Evolutionary conservation across 2,113 vertebrate species (phyloP).

Genomic region (Penelope pileata): DNA sequence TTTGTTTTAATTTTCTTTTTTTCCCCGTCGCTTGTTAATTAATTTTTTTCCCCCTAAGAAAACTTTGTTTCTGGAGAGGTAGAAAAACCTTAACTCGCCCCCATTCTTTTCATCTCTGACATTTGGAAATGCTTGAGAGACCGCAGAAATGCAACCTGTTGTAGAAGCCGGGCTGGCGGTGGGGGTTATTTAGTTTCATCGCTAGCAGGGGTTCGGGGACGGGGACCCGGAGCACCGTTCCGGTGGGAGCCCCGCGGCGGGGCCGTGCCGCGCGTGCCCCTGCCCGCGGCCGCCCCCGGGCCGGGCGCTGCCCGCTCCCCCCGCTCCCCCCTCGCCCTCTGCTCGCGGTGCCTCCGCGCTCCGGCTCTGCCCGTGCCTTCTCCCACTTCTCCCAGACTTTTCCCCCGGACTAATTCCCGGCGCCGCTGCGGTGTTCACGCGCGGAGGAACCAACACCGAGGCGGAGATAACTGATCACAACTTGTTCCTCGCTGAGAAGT

Average conservation of each 20-base stretch:
- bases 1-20: background rate
- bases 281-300: no score
- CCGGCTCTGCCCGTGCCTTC: constrained; percentile 5
- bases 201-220: constrained; percentile 54
- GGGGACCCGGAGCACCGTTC: constrained; percentile 14
- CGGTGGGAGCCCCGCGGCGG: no score
- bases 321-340: no score
- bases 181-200: constrained; percentile 55
- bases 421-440: background rate
- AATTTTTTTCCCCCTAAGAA: constrained; percentile 1
- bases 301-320: no score
- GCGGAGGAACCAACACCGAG: constrained; percentile 23
- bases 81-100: constrained; percentile 40
- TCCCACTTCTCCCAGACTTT: constrained; percentile 31
- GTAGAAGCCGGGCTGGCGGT: constrained; percentile 38
- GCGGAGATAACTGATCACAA: constrained; percentile 16
- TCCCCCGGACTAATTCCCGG: background rate
- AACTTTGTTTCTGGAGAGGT: constrained; percentile 38
- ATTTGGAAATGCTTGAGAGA: constrained; percentile 72
- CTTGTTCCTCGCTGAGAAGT: constrained; percentile 13
- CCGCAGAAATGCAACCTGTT: constrained; percentile 77
- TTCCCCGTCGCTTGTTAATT: background rate
- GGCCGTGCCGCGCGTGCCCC: no score
- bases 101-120: constrained; percentile 65
- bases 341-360: background rate